Percentiles rank a stretch among this genome's conserved stretches.
phyloP scores from a whole-genome alignment of 2,888 invertebrate species.

The Nowickia ferox region DNA sequence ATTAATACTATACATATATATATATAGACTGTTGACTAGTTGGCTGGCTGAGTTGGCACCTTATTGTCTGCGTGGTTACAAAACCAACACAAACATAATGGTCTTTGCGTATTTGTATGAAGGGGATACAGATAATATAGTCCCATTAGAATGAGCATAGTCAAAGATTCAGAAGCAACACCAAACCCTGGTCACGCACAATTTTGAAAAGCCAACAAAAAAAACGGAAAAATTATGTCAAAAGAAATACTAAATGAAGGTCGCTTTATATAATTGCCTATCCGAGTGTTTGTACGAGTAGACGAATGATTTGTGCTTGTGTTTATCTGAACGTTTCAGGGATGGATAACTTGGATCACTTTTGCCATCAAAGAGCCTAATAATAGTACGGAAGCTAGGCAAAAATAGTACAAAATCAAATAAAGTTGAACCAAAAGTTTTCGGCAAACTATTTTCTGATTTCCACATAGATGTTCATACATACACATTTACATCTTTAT shows the following conservation, averaged over 20 bases:
- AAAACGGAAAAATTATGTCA: constrained; percentile 48
- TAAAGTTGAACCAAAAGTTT: too few relatives aligned
- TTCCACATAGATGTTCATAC: too few relatives aligned
- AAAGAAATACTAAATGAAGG: constrained; percentile 63
- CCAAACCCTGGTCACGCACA: constrained; percentile 32
- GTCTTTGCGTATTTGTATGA: background rate
- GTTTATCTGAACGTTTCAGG: background rate
- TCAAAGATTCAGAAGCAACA: background rate
- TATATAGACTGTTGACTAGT: constrained; percentile 20
- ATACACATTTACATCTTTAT: too few relatives aligned
- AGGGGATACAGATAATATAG: background rate
- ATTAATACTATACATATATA: background rate
- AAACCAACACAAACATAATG: constrained; percentile 25
- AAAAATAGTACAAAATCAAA: too few relatives aligned
- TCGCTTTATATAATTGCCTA: constrained; percentile 57
- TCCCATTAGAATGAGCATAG: background rate
- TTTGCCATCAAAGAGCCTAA: too few relatives aligned
- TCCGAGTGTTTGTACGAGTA: background rate
- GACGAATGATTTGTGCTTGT: background rate
- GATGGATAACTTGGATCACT: background rate
- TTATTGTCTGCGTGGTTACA: constrained; percentile 52
- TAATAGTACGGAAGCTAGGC: too few relatives aligned
- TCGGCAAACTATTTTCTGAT: too few relatives aligned
- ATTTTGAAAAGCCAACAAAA: constrained; percentile 17
- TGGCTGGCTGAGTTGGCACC: constrained; percentile 46